A percentile compares a stretch with the other conserved stretches of the same genome.
phyloP scores from a whole-genome alignment of 2,113 vertebrate species.

The Oncorhynchus masou region DNA sequence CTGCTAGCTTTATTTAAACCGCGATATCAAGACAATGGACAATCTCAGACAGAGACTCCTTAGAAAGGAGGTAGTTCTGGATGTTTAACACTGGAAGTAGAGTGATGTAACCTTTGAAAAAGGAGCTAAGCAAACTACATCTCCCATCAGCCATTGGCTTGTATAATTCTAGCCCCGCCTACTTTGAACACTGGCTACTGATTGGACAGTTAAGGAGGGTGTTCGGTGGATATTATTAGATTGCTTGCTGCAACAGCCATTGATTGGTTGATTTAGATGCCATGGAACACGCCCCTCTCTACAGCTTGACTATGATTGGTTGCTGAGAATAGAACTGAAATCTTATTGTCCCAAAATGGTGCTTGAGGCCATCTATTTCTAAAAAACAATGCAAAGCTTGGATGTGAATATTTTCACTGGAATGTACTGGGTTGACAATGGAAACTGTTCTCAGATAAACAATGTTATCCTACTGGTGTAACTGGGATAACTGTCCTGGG shows the following conservation, averaged over 20 bases:
- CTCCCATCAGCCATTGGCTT: slow-evolving; percentile 36
- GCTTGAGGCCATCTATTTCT: too few relatives aligned
- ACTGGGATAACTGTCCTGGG: slow-evolving; percentile 17
- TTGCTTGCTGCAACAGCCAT: slow-evolving; percentile 34
- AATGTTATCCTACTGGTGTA: background rate
- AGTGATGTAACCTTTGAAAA: slow-evolving; percentile 35
- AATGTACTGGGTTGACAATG: background rate
- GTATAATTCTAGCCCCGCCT: background rate
- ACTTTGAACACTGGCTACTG: slow-evolving; percentile 21
- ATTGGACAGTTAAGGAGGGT: slow-evolving; percentile 14
- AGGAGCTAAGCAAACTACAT: slow-evolving; percentile 21
- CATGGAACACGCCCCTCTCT: background rate
- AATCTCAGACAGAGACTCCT: slow-evolving; percentile 24
- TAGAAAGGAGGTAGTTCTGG: slow-evolving; percentile 12
- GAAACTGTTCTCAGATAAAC: background rate
- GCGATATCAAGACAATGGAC: slow-evolving; percentile 49
- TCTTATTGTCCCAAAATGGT: background rate
- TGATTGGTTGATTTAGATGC: slow-evolving; percentile 38
- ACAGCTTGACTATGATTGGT: too few relatives aligned
- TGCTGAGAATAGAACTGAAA: background rate
- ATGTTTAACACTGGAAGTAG: slow-evolving; percentile 51
- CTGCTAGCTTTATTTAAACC: slow-evolving; percentile 19
- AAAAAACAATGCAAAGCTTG: too few relatives aligned
- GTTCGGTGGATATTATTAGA: slow-evolving; percentile 16
- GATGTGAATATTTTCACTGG: too few relatives aligned